Percentiles rank a stretch among this genome's conserved stretches.
Conservation (phyloP, 2,888 invertebrate genomes). For the Oscheius myriophilus region DNA sequence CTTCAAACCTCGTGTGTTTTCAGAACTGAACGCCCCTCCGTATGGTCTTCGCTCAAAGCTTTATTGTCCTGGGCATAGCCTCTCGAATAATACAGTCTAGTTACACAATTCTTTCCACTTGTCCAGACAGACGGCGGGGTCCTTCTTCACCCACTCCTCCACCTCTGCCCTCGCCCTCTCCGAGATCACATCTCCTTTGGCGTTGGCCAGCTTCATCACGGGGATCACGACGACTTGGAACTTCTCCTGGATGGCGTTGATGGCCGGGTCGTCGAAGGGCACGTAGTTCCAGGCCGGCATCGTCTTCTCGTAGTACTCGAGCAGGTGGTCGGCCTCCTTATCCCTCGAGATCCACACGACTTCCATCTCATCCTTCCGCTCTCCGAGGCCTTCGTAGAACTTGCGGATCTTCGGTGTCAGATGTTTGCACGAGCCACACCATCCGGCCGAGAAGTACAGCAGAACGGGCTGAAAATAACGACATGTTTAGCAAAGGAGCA, state of each 20-base stretch:
- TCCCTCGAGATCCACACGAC: slow-evolving; percentile 64
- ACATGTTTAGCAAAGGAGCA: too few species aligned
- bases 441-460: slow-evolving; percentile 65
- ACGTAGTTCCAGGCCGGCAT: slow-evolving; percentile 63
- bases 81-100: background rate
- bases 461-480: slow-evolving; percentile 48
- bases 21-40: background rate
- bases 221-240: slow-evolving; percentile 61
- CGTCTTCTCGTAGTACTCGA: slow-evolving; percentile 63
- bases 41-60: background rate
- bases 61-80: background rate
- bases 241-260: slow-evolving; percentile 52
- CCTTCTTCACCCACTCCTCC: slow-evolving; percentile 37
- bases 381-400: slow-evolving; percentile 58
- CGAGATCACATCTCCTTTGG: slow-evolving; percentile 55
- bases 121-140: slow-evolving; percentile 12
- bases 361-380: slow-evolving; percentile 43
- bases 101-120: slow-evolving; percentile 9
- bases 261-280: slow-evolving; percentile 59
- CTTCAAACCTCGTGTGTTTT: background rate
- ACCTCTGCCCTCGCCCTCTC: slow-evolving; percentile 57
- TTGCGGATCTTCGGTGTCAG: slow-evolving; percentile 64
- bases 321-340: slow-evolving; percentile 55
- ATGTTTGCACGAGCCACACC: slow-evolving; percentile 60
- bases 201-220: slow-evolving; percentile 52